Percentiles rank a stretch among this genome's conserved stretches.
These are phyloP conservation scores for Lordiphosa stackelbergi DNA, from an alignment of 1,140 invertebrate species.

Conservation along the genomic window DNA sequence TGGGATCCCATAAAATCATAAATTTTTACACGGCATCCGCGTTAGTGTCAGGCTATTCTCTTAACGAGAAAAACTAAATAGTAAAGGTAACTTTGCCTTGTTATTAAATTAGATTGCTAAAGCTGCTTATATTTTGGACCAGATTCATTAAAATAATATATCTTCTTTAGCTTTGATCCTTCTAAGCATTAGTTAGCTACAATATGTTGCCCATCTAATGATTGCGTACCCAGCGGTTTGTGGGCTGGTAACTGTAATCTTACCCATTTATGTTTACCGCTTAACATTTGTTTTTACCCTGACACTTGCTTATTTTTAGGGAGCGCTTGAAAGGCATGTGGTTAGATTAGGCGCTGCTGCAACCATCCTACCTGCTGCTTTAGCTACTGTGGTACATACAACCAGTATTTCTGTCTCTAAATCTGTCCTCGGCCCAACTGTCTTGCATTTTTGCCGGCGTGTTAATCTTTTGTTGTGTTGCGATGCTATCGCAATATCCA, in stretches of 20 bases:
- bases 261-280: conserved; percentile 5
- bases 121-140: too few relatives aligned
- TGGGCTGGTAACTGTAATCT: conserved; percentile 1
- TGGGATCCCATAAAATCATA: too few relatives aligned
- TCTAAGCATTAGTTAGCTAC: too few relatives aligned
- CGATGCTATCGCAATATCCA: conserved; percentile 56
- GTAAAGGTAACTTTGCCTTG: too few relatives aligned
- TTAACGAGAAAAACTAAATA: too few relatives aligned
- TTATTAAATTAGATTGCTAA: too few relatives aligned
- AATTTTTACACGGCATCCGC: too few relatives aligned
- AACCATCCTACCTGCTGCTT: conserved; percentile 3
- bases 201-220: too few relatives aligned
- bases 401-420: conserved; percentile 20
- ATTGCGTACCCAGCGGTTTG: too few relatives aligned
- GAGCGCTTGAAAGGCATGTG: conserved; percentile 16
- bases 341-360: background rate
- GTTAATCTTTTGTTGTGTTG: conserved; percentile 58
- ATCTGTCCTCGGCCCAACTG: conserved; percentile 10
- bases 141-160: too few relatives aligned
- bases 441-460: conserved; percentile 39
- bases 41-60: too few relatives aligned
- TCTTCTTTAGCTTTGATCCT: too few relatives aligned
- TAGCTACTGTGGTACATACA: conserved; percentile 1
- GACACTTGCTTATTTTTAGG: conserved; percentile 24
- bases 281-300: conserved; percentile 17